A percentile compares a stretch with the other conserved stretches of the same genome.
These are phyloP conservation scores for Betta splendens DNA, from an alignment of 2,797 vertebrate species.

Conservation along the genomic window DNA sequence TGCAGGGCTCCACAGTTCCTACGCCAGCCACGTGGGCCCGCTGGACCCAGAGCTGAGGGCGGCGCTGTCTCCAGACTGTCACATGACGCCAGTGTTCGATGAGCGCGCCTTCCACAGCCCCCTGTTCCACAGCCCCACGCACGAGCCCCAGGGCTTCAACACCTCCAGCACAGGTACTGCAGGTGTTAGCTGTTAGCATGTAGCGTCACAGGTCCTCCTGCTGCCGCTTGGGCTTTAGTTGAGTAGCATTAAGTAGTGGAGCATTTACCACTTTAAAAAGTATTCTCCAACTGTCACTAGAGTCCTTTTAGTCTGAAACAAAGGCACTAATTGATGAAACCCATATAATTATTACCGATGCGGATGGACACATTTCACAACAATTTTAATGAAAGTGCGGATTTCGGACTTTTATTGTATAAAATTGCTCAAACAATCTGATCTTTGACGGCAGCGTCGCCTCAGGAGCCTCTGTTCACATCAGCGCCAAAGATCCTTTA, in stretches of 20 bases:
- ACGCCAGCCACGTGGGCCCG: slow-evolving; percentile 89
- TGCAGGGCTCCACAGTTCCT: slow-evolving; percentile 93
- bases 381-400: background rate
- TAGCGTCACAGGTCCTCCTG: too few relatives aligned
- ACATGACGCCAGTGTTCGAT: slow-evolving; percentile 94
- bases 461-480: slow-evolving; percentile 2
- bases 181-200: background rate
- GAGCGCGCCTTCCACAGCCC: slow-evolving; percentile 95
- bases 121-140: slow-evolving; percentile 90
- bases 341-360: too few relatives aligned
- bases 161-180: slow-evolving; percentile 84
- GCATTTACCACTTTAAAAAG: too few relatives aligned
- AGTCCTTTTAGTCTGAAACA: too few relatives aligned
- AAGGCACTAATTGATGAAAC: background rate
- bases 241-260: too few relatives aligned
- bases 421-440: background rate
- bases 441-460: background rate
- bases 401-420: background rate
- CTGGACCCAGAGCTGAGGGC: slow-evolving; percentile 90
- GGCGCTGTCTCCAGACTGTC: slow-evolving; percentile 89
- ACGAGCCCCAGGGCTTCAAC: slow-evolving; percentile 86
- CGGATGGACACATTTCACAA: background rate
- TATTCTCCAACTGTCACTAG: too few relatives aligned
- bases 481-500: slow-evolving; percentile 38
- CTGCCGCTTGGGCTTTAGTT: too few relatives aligned